phyloP scores from a whole-genome alignment of 30 jellyfish, hydroid and myxozoan genomes.

The Cassiopea xamachana region DNA sequence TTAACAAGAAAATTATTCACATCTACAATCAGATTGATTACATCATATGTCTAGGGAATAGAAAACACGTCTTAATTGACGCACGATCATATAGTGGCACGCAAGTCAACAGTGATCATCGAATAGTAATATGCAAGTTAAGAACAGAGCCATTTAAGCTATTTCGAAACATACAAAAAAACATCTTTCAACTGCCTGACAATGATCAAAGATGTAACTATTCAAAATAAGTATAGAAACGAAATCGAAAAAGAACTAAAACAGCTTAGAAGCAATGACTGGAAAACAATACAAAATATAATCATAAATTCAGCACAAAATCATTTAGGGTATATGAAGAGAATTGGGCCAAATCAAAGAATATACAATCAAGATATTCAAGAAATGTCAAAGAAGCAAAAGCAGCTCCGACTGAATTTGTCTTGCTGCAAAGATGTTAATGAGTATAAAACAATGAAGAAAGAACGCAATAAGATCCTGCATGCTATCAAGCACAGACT shows the following conservation, averaged over 20 bases:
- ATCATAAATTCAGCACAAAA: constrained; percentile 30
- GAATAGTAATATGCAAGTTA: constrained; percentile 20
- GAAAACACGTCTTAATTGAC: constrained; percentile 6
- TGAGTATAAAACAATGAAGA: constrained; percentile 13
- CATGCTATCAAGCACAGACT: constrained; percentile 16
- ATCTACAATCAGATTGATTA: constrained; percentile 25
- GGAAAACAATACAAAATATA: constrained; percentile 51
- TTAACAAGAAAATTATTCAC: constrained; percentile 7
- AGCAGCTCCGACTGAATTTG: constrained; percentile 11
- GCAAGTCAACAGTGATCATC: constrained; percentile 29
- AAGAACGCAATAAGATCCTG: neutral
- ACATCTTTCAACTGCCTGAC: constrained; percentile 29
- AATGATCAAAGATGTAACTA: constrained; percentile 32
- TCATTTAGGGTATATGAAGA: constrained; percentile 37
- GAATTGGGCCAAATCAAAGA: constrained; percentile 18
- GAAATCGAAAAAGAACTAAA: constrained; percentile 37
- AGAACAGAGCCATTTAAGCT: neutral
- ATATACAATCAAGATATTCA: neutral
- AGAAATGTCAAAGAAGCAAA: constrained; percentile 17
- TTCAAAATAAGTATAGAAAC: constrained; percentile 40
- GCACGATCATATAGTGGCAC: constrained; percentile 26
- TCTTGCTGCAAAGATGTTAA: constrained; percentile 15
- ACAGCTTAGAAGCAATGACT: constrained; percentile 40
- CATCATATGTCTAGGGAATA: constrained; percentile 9
- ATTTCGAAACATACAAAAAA: constrained; percentile 11